These are phyloP conservation scores for Nemurella pictetii DNA, from an alignment of 2,888 invertebrate genomes.

Conservation along the genomic window DNA sequence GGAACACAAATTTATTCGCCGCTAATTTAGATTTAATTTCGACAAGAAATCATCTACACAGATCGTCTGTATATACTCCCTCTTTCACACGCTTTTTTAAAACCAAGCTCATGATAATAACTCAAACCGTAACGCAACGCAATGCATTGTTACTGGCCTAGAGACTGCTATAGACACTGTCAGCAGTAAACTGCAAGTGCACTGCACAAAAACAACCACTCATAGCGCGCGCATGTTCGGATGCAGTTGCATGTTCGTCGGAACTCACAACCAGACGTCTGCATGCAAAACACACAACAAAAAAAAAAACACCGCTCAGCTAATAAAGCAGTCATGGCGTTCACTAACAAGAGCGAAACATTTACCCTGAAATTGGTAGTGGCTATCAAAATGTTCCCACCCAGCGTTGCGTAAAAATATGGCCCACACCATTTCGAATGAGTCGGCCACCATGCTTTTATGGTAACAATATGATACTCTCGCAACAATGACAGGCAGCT, in stretches of 20 bases:
- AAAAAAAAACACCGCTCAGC: background rate
- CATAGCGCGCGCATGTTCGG: background rate
- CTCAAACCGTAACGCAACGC: too few species aligned
- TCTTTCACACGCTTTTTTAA: background rate
- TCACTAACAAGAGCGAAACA: background rate
- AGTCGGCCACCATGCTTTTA: conserved; percentile 1
- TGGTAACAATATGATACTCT: background rate
- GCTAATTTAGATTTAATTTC: background rate
- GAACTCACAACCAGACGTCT: background rate
- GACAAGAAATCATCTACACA: background rate
- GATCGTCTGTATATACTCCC: background rate
- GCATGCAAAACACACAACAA: background rate
- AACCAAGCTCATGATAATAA: background rate
- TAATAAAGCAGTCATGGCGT: background rate
- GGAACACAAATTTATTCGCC: background rate
- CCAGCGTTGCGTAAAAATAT: conserved; percentile 5
- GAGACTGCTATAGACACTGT: background rate
- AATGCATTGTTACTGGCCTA: background rate
- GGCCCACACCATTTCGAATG: background rate
- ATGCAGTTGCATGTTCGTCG: background rate
- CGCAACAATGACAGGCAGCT: background rate
- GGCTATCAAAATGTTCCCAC: background rate
- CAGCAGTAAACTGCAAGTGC: background rate
- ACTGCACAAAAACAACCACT: background rate
- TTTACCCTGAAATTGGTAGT: background rate